Evolutionary conservation across 2,113 vertebrate genomes (phyloP), one percentile per base, ranked within the genome.

Genomic region (Elephantulus edwardii): DNA sequence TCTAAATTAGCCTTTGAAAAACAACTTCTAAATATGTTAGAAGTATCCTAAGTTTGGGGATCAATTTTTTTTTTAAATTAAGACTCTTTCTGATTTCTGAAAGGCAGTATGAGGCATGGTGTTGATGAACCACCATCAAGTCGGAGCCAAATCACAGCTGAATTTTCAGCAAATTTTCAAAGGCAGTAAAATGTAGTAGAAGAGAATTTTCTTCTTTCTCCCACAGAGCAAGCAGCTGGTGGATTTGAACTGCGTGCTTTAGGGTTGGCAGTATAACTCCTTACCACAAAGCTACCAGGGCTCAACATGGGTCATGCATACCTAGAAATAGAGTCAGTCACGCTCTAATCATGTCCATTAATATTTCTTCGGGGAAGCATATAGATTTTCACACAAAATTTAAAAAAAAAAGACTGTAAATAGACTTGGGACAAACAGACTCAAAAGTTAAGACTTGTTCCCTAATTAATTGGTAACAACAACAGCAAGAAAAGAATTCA

Each of bases 1-100:
- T 64, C 84, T 70, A 83, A 88, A 48, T 72, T 70, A 85, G 38
- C 38, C 8, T 84, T 77, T 87, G 8, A 83, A 93, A 92, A 80
- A 54, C 48, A 83, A 2, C 60, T 92, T 80, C 85, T 9, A 62
- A 87, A 91, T n/a, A 88, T 6, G 11, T 56, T 60, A 79, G 38
- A 94, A 88, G 48, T 71, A 86, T 64, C n/a, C 89, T 54, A 46
- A 70, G 74, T 40, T 19, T n/a, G 50, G 56, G 12, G 8, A 64
- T 16, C 3, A 81, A 66, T 56, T 0, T 0, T 56, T 9, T n/a
- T 83, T 54, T 54, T 30, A 24, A 90, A 52, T 75, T 90, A 22
- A 91, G 38, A 70, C 62, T 56, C 75, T 71, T 95, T 84, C 42
- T 52, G 28, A 89, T 74, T 64, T 78, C 66, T 70, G 26, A 86